Percentiles rank a stretch among this genome's conserved stretches.
Conservation (phyloP, 2,888 invertebrate genomes). For the Scaeva pyrastri region DNA sequence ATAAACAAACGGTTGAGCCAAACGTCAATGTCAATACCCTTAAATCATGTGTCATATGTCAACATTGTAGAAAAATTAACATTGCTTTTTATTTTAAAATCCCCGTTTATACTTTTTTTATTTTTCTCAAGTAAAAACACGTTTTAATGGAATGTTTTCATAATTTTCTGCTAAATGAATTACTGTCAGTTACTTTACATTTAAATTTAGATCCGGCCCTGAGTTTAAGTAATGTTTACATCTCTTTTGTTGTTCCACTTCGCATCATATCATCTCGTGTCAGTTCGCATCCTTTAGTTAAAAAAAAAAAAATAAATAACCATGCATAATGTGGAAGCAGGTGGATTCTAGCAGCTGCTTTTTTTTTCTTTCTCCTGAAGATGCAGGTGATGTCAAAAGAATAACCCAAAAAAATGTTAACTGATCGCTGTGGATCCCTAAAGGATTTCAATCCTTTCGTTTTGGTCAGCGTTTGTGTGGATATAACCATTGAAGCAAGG, state of each 20-base stretch:
- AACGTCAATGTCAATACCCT: too few species aligned
- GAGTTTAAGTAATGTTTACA: neutral
- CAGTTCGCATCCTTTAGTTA: constrained; percentile 37
- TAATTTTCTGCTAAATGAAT: too few species aligned
- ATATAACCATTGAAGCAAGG: constrained; percentile 1
- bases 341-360: constrained; percentile 58
- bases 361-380: constrained; percentile 11
- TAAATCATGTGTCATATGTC: too few species aligned
- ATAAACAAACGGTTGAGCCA: too few species aligned
- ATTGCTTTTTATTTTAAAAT: too few species aligned
- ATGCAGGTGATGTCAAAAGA: constrained; percentile 49
- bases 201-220: neutral
- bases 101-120: too few species aligned
- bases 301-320: neutral
- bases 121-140: too few species aligned
- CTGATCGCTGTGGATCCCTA: constrained; percentile 22
- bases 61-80: too few species aligned
- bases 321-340: constrained; percentile 42
- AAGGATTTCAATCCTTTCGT: constrained; percentile 1
- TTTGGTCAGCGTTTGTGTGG: neutral
- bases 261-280: constrained; percentile 49
- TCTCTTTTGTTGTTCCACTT: constrained; percentile 34
- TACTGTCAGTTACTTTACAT: too few species aligned
- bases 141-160: too few species aligned
- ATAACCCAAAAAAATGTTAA: constrained; percentile 14